Percentiles rank a stretch among this genome's conserved stretches.
Conservation (phyloP, 2,113 vertebrate genomes). For the Brachirus orientalis region DNA sequence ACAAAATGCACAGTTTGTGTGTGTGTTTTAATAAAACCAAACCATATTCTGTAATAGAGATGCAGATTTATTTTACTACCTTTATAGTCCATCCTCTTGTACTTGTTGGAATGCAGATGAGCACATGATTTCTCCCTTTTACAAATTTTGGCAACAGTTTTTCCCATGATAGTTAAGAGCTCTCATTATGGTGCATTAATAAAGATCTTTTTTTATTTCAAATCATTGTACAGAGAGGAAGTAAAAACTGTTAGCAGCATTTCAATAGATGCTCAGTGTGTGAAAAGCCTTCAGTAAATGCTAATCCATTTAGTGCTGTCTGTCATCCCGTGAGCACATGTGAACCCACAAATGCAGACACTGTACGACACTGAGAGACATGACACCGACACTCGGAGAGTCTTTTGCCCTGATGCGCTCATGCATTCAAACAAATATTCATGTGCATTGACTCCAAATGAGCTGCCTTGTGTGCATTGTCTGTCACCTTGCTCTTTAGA, state of each 20-base stretch:
- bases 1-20: background rate
- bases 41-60: no score
- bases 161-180: conserved; percentile 4
- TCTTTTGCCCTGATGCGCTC: background rate
- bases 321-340: conserved; percentile 47
- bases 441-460: conserved; percentile 23
- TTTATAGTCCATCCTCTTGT: no score
- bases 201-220: conserved; percentile 28
- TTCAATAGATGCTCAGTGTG: conserved; percentile 40
- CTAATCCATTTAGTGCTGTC: conserved; percentile 15
- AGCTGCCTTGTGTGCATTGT: conserved; percentile 22
- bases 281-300: conserved; percentile 45
- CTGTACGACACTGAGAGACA: background rate
- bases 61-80: no score
- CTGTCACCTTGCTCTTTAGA: conserved; percentile 35
- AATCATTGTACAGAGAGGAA: conserved; percentile 16
- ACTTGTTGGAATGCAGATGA: no score
- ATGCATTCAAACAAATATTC: conserved; percentile 13
- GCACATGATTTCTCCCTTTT: background rate
- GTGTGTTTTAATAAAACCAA: background rate
- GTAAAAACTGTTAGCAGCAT: conserved; percentile 16
- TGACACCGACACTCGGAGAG: background rate
- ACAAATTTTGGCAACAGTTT: conserved; percentile 2
- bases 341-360: conserved; percentile 17
- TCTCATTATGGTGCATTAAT: conserved; percentile 16